phyloP scores from a whole-genome alignment of 2,113 vertebrate genomes.

The Oenanthe oenanthe region DNA sequence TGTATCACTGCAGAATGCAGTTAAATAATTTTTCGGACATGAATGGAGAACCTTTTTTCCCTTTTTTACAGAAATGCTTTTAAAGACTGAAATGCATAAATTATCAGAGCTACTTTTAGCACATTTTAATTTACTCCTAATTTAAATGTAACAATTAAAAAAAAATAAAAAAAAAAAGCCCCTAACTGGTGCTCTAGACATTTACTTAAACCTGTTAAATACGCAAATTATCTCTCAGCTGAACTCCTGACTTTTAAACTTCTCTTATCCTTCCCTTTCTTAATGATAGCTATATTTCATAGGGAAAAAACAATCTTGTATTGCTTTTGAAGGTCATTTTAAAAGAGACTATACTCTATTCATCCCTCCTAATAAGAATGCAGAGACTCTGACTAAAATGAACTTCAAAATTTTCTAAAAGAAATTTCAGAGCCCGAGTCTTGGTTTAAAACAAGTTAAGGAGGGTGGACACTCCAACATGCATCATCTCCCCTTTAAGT shows the following conservation, averaged over 20 bases:
- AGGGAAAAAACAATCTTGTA: not conserved
- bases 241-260: not conserved
- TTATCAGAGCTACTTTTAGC: not conserved
- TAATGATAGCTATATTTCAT: not conserved
- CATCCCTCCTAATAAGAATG: not conserved
- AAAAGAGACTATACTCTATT: not conserved
- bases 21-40: not conserved
- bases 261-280: not conserved
- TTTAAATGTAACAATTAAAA: constrained; percentile 36
- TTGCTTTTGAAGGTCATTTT: not conserved
- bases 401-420: not conserved
- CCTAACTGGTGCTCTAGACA: not conserved
- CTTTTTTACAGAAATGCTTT: not conserved
- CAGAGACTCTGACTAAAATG: not conserved
- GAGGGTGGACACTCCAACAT: not conserved
- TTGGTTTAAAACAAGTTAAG: not conserved
- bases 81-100: not conserved
- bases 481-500: not conserved
- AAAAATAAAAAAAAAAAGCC: not conserved
- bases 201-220: constrained; percentile 41
- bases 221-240: not conserved
- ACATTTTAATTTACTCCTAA: not conserved
- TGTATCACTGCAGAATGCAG: not conserved
- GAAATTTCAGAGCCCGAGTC: not conserved
- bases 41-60: not conserved